phyloP scores from a whole-genome alignment of 2,113 vertebrate genomes.

The Uria aalge region DNA sequence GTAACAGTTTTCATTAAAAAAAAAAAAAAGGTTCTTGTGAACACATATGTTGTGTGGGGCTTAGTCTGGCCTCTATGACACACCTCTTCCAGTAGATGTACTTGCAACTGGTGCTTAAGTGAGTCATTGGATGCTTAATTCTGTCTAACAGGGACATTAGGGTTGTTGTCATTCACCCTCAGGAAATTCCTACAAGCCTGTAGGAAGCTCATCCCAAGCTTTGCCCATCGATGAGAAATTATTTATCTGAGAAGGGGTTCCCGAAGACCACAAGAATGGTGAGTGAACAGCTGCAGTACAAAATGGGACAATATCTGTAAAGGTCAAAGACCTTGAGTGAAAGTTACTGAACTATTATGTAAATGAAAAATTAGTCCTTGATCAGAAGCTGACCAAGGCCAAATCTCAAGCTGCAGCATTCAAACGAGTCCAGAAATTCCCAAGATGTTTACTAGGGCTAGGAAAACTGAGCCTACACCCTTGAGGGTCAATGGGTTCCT shows the following conservation, averaged over 20 bases:
- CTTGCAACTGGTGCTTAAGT: background rate
- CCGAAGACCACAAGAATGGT: background rate
- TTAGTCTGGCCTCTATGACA: background rate
- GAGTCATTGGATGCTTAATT: background rate
- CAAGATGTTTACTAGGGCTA: background rate
- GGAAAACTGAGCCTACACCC: background rate
- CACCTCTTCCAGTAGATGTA: background rate
- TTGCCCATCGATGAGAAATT: background rate
- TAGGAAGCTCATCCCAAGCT: background rate
- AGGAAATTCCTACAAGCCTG: background rate
- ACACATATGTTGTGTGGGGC: background rate
- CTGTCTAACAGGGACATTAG: background rate
- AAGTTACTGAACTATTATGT: background rate
- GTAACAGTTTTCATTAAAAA: background rate
- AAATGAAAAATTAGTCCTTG: background rate
- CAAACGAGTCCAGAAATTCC: background rate
- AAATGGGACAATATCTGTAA: background rate
- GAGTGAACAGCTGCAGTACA: background rate
- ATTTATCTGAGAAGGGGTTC: background rate
- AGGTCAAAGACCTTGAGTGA: background rate
- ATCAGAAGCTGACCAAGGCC: background rate
- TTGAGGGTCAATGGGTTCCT: background rate
- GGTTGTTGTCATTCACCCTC: background rate
- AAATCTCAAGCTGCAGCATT: background rate
- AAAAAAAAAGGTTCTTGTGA: background rate